phyloP scores from a whole-genome alignment of 2,113 vertebrate species.

The Circaetus gallicus region DNA sequence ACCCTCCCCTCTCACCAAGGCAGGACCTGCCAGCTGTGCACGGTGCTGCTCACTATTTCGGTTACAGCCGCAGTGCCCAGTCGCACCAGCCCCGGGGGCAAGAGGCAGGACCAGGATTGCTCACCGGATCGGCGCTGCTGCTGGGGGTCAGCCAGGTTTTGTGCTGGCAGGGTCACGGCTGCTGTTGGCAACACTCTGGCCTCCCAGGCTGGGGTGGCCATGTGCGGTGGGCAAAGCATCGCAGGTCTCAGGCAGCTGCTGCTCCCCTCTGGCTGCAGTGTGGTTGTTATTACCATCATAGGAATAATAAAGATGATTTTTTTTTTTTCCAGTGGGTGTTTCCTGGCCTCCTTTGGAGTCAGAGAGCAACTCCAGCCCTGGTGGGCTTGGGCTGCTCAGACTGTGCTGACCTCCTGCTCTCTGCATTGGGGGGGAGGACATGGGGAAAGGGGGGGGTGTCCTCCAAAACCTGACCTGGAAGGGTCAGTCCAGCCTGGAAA shows the following conservation, averaged over 20 bases:
- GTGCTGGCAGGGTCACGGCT: background rate
- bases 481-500: background rate
- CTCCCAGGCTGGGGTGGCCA: background rate
- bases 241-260: background rate
- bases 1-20: background rate
- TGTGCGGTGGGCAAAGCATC: background rate
- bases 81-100: background rate
- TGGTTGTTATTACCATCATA: background rate
- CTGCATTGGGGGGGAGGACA: background rate
- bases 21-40: background rate
- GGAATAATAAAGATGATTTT: background rate
- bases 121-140: fast-evolving
- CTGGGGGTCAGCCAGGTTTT: fast-evolving
- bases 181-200: background rate
- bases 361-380: background rate
- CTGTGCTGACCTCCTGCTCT: background rate
- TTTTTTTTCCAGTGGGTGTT: background rate
- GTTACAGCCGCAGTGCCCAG: background rate
- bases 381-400: background rate
- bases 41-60: background rate
- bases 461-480: background rate
- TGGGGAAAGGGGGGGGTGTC: fast-evolving
- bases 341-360: background rate
- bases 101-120: background rate
- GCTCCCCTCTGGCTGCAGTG: background rate